A percentile compares a stretch with the other conserved stretches of the same genome.
phyloP scores from a whole-genome alignment of 2,113 vertebrate genomes.

The Ophthalmolycus amberensis region DNA sequence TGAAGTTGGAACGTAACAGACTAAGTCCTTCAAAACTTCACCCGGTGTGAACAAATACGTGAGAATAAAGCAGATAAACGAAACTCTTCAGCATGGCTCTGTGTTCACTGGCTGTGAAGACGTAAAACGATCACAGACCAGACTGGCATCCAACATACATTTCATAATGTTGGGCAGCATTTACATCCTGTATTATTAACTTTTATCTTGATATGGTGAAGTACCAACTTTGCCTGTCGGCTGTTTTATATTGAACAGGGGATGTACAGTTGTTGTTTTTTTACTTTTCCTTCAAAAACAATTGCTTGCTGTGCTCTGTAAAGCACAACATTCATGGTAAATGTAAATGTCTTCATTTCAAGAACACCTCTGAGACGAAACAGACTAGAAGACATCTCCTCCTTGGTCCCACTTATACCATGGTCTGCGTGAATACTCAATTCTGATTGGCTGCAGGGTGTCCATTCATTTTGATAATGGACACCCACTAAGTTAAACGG shows the following conservation, averaged over 20 bases:
- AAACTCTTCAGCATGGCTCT: not conserved
- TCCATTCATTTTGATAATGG: not conserved
- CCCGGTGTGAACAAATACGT: not conserved
- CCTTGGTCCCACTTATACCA: not conserved
- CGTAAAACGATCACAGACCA: slow-evolving; percentile 20
- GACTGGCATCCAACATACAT: slow-evolving; percentile 12
- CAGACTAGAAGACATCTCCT: not conserved
- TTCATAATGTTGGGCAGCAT: not conserved
- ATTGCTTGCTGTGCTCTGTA: not conserved
- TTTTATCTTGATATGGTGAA: not conserved
- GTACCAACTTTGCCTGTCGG: not conserved
- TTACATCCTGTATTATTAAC: not conserved
- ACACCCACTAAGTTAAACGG: not conserved
- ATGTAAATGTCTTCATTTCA: not conserved
- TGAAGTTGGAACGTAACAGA: not conserved
- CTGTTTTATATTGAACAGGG: not conserved
- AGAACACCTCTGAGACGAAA: not conserved
- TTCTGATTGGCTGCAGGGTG: not conserved
- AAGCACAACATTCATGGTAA: not conserved
- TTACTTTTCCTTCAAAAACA: not conserved
- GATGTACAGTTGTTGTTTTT: not conserved
- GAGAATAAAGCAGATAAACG: slow-evolving; percentile 19
- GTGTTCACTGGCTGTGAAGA: slow-evolving; percentile 4
- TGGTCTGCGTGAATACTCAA: not conserved
- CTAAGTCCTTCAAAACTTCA: slow-evolving; percentile 22